A percentile compares a stretch with the other conserved stretches of the same genome.
Evolutionary conservation across 1,140 invertebrate genomes (phyloP).

Genomic region (Lethrus apterus): DNA sequence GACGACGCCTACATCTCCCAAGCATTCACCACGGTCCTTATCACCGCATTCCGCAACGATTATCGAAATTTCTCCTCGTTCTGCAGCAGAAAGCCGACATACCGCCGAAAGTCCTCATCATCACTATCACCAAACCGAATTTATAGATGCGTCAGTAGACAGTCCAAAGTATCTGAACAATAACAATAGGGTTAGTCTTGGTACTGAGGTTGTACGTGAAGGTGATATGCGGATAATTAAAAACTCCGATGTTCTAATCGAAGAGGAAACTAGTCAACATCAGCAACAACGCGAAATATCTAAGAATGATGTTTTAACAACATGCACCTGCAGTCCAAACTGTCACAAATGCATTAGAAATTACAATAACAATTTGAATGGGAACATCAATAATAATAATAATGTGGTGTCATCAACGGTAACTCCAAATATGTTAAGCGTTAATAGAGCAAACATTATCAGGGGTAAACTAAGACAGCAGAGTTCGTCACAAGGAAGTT

Average conservation of each 20-base stretch:
- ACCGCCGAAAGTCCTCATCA: too few relatives aligned
- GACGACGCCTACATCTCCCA: constrained; percentile 19
- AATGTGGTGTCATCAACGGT: constrained; percentile 26
- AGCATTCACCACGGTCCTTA: constrained; percentile 10
- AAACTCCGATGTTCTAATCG: constrained; percentile 6
- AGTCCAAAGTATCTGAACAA: constrained; percentile 16
- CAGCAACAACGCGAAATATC: constrained; percentile 12
- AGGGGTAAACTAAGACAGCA: constrained; percentile 50
- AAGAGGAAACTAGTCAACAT: constrained; percentile 27
- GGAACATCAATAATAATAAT: constrained; percentile 34
- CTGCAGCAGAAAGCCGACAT: too few relatives aligned
- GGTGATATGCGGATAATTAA: too few relatives aligned
- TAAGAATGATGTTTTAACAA: constrained; percentile 4
- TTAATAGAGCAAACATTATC: constrained; percentile 40
- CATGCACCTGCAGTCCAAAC: constrained; percentile 28
- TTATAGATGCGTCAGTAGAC: constrained; percentile 5
- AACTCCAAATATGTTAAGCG: constrained; percentile 41
- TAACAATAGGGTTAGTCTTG: constrained; percentile 21
- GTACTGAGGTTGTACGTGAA: constrained; percentile 31
- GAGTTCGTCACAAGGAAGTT: constrained; percentile 56
- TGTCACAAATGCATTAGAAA: constrained; percentile 31
- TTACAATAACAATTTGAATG: constrained; percentile 33
- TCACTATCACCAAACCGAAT: constrained; percentile 18
- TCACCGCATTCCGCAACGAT: constrained; percentile 15
- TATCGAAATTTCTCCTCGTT: too few relatives aligned